phyloP scores from a whole-genome alignment of 2,113 vertebrate genomes.

The Junco hyemalis region DNA sequence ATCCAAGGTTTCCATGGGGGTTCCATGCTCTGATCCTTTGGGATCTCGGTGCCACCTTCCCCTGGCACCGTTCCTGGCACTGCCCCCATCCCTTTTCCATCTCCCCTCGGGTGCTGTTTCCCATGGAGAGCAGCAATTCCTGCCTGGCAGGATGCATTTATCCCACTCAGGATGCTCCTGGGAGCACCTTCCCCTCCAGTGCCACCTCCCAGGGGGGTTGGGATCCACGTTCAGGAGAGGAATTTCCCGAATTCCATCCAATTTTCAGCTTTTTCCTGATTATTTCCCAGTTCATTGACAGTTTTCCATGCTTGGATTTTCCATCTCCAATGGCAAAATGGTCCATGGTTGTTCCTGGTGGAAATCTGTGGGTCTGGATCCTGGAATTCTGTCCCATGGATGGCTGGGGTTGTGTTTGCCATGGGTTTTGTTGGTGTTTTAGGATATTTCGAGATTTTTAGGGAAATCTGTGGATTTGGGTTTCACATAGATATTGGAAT shows the following conservation, averaged over 20 bases:
- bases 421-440: too few species aligned
- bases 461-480: too few species aligned
- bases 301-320: fast-evolving
- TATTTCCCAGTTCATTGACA: fast-evolving
- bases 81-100: too few species aligned
- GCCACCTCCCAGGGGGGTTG: fast-evolving
- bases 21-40: too few species aligned
- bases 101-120: neutral
- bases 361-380: too few species aligned
- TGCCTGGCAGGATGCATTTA: neutral
- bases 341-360: neutral
- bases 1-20: too few species aligned
- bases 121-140: neutral
- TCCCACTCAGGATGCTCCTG: neutral
- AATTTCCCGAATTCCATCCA: neutral
- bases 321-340: fast-evolving
- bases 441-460: too few species aligned
- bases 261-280: fast-evolving
- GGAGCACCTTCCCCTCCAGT: neutral
- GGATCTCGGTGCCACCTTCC: too few species aligned
- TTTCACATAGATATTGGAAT: too few species aligned
- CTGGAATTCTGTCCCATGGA: too few species aligned
- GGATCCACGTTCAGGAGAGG: neutral
- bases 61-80: too few species aligned
- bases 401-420: too few species aligned